These are phyloP conservation scores for Dromas ardeola DNA, from an alignment of 2,113 vertebrate genomes.

Conservation along the genomic window DNA sequence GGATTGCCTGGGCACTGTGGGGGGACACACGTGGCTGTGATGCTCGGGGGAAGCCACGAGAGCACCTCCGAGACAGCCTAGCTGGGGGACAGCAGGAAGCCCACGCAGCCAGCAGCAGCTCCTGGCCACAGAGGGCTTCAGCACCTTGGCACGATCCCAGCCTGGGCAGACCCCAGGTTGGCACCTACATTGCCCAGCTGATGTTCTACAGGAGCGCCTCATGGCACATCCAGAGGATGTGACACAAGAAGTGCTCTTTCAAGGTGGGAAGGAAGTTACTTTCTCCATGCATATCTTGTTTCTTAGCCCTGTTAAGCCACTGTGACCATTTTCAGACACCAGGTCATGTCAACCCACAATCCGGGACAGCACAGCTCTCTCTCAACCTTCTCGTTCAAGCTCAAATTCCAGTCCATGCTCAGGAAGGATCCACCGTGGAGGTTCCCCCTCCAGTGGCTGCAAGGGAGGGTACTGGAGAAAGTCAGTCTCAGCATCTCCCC, in stretches of 20 bases:
- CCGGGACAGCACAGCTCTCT: not conserved
- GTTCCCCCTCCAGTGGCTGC: not conserved
- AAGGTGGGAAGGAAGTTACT: not conserved
- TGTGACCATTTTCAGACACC: not conserved
- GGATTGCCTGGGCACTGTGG: not conserved
- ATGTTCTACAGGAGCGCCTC: not conserved
- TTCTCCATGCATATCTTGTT: accelerated
- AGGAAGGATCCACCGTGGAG: not conserved
- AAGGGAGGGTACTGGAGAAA: not conserved
- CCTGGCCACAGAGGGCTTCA: not conserved
- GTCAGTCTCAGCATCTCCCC: not conserved
- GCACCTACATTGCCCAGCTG: not conserved
- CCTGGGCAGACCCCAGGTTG: not conserved
- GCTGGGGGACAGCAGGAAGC: not conserved
- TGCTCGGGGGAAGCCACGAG: not conserved
- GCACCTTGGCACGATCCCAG: accelerated
- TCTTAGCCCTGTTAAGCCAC: not conserved
- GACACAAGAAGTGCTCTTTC: not conserved
- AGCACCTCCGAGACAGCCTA: not conserved
- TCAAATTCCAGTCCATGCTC: not conserved
- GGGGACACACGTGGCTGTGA: not conserved
- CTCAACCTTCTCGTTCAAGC: not conserved
- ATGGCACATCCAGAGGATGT: accelerated
- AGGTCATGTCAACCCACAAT: not conserved
- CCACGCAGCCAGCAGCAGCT: not conserved